phyloP scores from a whole-genome alignment of 2,113 vertebrate genomes.

The Pedetes capensis region DNA sequence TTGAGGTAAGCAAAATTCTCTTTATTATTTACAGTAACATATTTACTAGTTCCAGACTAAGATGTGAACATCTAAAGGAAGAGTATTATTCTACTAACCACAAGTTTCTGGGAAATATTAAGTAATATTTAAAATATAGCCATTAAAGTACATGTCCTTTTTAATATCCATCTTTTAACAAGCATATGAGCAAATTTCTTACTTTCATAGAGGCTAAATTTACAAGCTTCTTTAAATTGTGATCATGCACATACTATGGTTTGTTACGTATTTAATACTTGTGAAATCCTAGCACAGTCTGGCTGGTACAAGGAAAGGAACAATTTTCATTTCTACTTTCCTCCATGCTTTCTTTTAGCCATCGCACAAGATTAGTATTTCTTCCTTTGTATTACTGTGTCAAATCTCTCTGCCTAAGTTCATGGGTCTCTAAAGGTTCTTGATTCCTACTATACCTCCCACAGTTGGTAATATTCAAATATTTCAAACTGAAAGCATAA shows the following conservation, averaged over 20 bases:
- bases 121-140: neutral
- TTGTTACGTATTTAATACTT: neutral
- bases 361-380: fast-evolving
- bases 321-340: neutral
- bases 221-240: no score
- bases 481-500: neutral
- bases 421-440: neutral
- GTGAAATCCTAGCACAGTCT: neutral
- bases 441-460: neutral
- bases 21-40: neutral
- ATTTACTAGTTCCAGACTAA: neutral
- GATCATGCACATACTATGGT: neutral
- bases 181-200: neutral
- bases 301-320: neutral
- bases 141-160: neutral
- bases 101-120: neutral
- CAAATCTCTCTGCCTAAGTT: neutral
- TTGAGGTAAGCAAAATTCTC: neutral
- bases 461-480: neutral
- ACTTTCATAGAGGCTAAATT: neutral
- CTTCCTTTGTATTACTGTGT: neutral
- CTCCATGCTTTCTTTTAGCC: neutral
- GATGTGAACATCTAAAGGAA: neutral
- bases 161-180: neutral
- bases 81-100: neutral